Evolutionary conservation across 2,888 invertebrate genomes (phyloP).

Genomic region (Drosophila percnosoma): DNA sequence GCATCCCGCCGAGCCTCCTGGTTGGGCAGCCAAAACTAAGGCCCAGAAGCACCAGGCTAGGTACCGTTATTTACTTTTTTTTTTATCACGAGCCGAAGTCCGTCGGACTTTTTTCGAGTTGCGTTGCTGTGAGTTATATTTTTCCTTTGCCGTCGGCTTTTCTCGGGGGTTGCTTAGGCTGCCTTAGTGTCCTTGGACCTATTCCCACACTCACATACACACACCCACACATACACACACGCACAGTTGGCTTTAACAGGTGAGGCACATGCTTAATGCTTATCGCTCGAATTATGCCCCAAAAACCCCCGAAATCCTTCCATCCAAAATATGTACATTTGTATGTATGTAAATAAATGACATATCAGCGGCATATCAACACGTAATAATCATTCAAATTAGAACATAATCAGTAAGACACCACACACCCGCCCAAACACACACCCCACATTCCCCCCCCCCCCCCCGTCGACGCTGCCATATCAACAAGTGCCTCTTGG

Average conservation of each 20-base stretch:
- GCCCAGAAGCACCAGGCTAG: constrained; percentile 24
- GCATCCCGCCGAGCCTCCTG: constrained; percentile 63
- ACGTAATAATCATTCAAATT: constrained; percentile 56
- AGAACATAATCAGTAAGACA: constrained; percentile 30
- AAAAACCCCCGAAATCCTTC: constrained; percentile 10
- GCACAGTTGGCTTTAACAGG: neutral
- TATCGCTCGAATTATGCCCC: constrained; percentile 14
- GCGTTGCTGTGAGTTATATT: constrained; percentile 14
- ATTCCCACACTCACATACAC: constrained; percentile 11
- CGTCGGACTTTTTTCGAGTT: constrained; percentile 45
- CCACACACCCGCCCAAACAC: neutral
- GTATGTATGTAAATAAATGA: constrained; percentile 20
- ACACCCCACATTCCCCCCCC: neutral
- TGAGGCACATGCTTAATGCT: constrained; percentile 25
- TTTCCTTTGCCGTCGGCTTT: constrained; percentile 35
- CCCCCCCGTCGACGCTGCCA: constrained; percentile 40
- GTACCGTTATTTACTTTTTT: constrained; percentile 1
- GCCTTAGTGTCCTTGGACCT: constrained; percentile 56
- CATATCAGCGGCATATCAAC: constrained; percentile 41
- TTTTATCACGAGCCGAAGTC: constrained; percentile 12
- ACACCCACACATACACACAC: neutral
- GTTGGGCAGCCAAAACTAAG: constrained; percentile 52
- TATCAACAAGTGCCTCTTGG: constrained; percentile 64
- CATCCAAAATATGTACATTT: constrained; percentile 2
- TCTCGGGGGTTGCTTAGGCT: constrained; percentile 40